Evolutionary conservation across 2,113 vertebrate genomes (phyloP).

Genomic region (Columbina picui): DNA sequence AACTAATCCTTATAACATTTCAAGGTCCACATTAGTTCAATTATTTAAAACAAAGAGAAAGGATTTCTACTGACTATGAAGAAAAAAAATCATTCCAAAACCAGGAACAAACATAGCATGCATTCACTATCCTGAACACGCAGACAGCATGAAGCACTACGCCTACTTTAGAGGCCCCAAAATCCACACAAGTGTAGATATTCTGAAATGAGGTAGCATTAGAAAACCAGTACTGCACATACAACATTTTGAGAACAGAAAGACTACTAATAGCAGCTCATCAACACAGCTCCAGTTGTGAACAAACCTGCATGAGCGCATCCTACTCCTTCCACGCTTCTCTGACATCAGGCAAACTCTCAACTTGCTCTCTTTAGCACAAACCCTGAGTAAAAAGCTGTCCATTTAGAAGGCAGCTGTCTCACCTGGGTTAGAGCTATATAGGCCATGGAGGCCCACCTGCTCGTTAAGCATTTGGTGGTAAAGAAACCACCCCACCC

Average conservation of each 20-base stretch:
- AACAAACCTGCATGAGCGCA: neutral
- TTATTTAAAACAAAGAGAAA: neutral
- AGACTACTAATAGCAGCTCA: neutral
- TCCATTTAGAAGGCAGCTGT: rapidly evolving
- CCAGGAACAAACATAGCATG: neutral
- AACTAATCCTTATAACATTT: neutral
- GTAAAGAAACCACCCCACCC: neutral
- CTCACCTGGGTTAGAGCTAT: neutral
- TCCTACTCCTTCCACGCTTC: neutral
- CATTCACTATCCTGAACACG: rapidly evolving
- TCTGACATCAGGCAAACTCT: rapidly evolving
- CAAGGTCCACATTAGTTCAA: neutral
- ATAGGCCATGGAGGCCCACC: rapidly evolving
- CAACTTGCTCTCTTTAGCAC: rapidly evolving
- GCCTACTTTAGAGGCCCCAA: neutral
- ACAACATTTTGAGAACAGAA: neutral
- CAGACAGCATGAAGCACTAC: neutral
- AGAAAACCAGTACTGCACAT: neutral
- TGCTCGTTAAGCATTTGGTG: neutral
- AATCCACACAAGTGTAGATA: neutral
- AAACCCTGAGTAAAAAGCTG: neutral
- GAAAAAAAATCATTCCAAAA: neutral
- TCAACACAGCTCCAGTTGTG: neutral
- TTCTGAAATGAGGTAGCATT: neutral
- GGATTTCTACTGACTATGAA: neutral